Evolutionary conservation across 2,888 invertebrate species (phyloP).

Genomic region (Cerceris rybyensis): DNA sequence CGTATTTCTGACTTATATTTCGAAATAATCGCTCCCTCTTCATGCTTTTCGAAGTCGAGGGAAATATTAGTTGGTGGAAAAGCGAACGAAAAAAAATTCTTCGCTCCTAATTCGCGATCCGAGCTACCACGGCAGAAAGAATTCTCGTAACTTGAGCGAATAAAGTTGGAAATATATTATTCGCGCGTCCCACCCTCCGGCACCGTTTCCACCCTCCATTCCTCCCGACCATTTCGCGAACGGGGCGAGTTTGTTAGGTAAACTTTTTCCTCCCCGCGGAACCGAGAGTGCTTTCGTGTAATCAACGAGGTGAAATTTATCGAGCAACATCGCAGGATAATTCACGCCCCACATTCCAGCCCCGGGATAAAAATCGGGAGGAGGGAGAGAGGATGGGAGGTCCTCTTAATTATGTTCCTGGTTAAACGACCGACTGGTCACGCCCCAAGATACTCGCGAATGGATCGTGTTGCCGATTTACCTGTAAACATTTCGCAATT

Average conservation of each 20-base stretch:
- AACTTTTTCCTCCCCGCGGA: slow-evolving; percentile 34
- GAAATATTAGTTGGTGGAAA: background rate
- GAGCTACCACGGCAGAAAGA: slow-evolving; percentile 8
- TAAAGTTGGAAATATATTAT: slow-evolving; percentile 41
- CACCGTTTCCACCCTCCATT: background rate
- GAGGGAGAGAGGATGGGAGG: slow-evolving; percentile 40
- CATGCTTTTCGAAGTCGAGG: no score
- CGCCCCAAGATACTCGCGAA: slow-evolving; percentile 53
- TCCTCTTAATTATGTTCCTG: slow-evolving; percentile 65
- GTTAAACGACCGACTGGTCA: slow-evolving; percentile 65
- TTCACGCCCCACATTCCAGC: slow-evolving; percentile 61
- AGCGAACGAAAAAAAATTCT: background rate
- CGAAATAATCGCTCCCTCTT: no score
- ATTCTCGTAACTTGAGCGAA: slow-evolving; percentile 2
- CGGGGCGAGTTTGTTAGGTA: slow-evolving; percentile 23
- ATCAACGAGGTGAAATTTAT: slow-evolving; percentile 69
- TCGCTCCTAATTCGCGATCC: background rate
- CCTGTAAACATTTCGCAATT: slow-evolving; percentile 50
- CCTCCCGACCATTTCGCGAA: background rate
- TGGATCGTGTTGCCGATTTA: slow-evolving; percentile 38
- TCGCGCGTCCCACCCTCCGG: background rate
- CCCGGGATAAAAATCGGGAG: slow-evolving; percentile 43
- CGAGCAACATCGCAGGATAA: slow-evolving; percentile 63
- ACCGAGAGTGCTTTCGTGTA: slow-evolving; percentile 44
- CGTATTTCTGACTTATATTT: no score